Percentiles rank a stretch among this genome's conserved stretches.
Conservation (phyloP, 2,797 vertebrate genomes). For the Pygocentrus nattereri region DNA sequence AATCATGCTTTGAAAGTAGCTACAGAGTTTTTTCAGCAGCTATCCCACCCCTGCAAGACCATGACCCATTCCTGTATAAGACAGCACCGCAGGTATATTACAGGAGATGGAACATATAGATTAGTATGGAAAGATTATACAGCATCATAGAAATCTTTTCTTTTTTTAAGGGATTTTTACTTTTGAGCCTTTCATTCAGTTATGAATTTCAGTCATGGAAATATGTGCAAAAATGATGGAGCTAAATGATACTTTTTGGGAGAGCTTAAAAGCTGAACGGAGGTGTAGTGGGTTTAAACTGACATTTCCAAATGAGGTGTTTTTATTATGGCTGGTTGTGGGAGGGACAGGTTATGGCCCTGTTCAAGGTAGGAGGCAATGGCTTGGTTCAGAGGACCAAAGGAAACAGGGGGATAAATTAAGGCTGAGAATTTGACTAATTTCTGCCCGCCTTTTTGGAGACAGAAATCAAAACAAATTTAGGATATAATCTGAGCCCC, state of each 20-base stretch:
- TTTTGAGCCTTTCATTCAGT: background rate
- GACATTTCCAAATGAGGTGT: constrained; percentile 25
- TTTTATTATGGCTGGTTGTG: constrained; percentile 15
- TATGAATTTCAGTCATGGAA: background rate
- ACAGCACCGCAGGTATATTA: no score
- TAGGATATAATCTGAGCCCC: constrained; percentile 70
- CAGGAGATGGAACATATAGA: no score
- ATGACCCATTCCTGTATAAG: no score
- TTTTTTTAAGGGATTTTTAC: background rate
- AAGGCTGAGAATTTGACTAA: constrained; percentile 70
- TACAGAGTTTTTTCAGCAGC: no score
- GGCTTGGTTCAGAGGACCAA: constrained; percentile 53
- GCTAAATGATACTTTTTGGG: constrained; percentile 8
- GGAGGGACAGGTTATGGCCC: constrained; percentile 41
- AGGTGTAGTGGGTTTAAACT: background rate
- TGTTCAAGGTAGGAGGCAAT: constrained; percentile 58
- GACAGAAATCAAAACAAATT: constrained; percentile 65
- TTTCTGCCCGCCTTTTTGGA: constrained; percentile 69
- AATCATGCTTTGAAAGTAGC: no score
- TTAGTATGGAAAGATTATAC: background rate
- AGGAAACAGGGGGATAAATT: constrained; percentile 68
- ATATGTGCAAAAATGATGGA: background rate
- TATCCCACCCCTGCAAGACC: no score
- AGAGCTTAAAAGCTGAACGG: background rate
- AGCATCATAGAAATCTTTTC: background rate